Evolutionary conservation across 2,113 vertebrate species (phyloP).

Genomic region (Notarius lentiginosus): DNA sequence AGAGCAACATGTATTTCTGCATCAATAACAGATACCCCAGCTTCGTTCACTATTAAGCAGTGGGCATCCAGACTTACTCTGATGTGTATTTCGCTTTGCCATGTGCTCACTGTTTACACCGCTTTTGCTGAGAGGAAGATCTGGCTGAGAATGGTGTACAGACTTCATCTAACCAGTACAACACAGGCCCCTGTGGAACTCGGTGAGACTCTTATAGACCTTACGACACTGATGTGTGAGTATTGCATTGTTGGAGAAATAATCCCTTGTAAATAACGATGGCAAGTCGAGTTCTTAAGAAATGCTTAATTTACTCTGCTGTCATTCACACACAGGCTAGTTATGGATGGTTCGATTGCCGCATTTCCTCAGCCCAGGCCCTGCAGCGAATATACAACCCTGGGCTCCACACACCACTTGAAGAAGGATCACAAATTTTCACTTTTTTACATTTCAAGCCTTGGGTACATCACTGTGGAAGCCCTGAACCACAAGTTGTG

Average conservation of each 20-base stretch:
- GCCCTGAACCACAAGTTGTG: neutral
- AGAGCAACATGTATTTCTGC: neutral
- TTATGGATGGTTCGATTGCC: neutral
- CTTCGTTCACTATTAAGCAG: neutral
- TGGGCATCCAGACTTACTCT: neutral
- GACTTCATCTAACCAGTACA: neutral
- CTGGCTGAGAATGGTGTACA: neutral
- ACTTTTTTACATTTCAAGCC: neutral
- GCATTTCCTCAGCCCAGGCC: neutral
- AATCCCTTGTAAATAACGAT: neutral
- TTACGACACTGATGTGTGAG: neutral
- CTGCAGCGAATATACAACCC: neutral
- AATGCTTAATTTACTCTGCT: slow-evolving; percentile 5
- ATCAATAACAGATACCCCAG: neutral
- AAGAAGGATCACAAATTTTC: neutral
- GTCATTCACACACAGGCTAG: neutral
- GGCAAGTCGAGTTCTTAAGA: neutral
- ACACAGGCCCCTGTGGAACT: neutral
- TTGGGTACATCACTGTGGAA: neutral
- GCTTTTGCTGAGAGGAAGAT: neutral
- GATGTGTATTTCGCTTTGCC: neutral
- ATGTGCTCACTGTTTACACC: neutral
- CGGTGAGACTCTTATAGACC: neutral
- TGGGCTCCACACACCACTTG: neutral
- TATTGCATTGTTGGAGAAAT: neutral